Base-by-base conservation (phyloP, 1,140 invertebrate species). In the Coelopa frigida region DNA sequence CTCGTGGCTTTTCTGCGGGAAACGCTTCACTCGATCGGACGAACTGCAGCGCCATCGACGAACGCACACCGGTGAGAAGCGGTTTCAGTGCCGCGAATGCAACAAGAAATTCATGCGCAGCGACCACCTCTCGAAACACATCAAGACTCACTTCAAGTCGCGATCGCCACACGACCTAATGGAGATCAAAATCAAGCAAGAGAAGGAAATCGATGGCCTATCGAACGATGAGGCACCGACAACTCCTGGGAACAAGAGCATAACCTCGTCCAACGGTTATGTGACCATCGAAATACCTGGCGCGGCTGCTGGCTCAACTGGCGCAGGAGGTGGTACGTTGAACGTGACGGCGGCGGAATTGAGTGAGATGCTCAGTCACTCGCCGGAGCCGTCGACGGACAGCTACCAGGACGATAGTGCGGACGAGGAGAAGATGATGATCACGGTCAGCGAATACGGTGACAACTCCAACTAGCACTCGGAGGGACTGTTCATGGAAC, bases 1-100 rank as follows among this genome's bases (percentile, higher is more conserved):
- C 56, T 83, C 75, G 33, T 90, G 87, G 87, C 71, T 85, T 36
- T 88, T 85, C 56, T 90, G 87, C 66, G 85, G 85, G 3, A 89
- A 90, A 74, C 73, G 89, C 45, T 99, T 99, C 64, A 98, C 94
- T 0, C 78, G 95, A 37, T 95, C 92, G 1, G 95, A 98, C 68
- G 95, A 99, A 72, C 73, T 98, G 14, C 94, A 91, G 68, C 76
- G 92, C 23, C 91, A 95, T 68, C 72, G 86, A 36, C 75, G 90
- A 23, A 95, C 91, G 0, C 90, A 94, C 61, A 87, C 87, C 1
- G 89, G 89, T 2, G 92, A 95, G 65, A 95, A 95, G 65, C 74
- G 85, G 44, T 92, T 93, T 56, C 81, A 87, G 54, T 89, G 87
- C 58, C 74, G 76, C 0, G 84, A 88, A 56, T 89, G 86, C 58